Evolutionary conservation across 2,797 vertebrate species (phyloP), one percentile per base, ranked within the genome.

Genomic region (Molossus alvarezi): DNA sequence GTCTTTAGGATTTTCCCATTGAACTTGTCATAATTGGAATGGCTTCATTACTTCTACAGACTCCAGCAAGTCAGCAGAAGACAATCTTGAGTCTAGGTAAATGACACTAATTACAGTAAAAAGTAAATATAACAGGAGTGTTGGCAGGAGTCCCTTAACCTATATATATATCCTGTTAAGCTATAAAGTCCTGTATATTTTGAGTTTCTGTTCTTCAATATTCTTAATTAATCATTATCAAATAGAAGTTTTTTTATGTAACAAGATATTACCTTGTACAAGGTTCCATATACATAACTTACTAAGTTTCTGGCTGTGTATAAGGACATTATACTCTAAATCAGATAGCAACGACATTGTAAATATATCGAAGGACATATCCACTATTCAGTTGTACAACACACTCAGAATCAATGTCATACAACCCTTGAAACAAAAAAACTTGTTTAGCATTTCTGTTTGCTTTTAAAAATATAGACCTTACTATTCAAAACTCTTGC

Each of bases 1-100:
- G 25, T 91, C 65, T 77, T 0, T 86, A 99, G 99, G 98, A 98
- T 76, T 98, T 99, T 97, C 99, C 99, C 13, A 91, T 98, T 95
- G 99, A 99, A 18, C 98, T 99, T 89, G 97, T 98, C 97, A 62
- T 99, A 96, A 98, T 99, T 98, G 99, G 99, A 11, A 97, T 99
- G 94, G 98, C 99, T 0, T 97, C 99, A 96, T 98, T 99, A 23
- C 98, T 99, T 86, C 97, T 99, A 1, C 99, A 99, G 79, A 98
- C 99, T 82, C 99, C 99, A 27, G 98, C 98, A 96, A 98, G 98
- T 91, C 99, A 99, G 94, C 99, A 99, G 94, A 99, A 98, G 27
- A 91, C 98, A 85, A 95, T 99, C 75, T 98, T 99, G 92, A 98
- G 97, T 95, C 98, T 99, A 76, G 99, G 99, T 99, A 99, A 98